phyloP scores from a whole-genome alignment of 2,113 vertebrate genomes.

The Chitala chitala region DNA sequence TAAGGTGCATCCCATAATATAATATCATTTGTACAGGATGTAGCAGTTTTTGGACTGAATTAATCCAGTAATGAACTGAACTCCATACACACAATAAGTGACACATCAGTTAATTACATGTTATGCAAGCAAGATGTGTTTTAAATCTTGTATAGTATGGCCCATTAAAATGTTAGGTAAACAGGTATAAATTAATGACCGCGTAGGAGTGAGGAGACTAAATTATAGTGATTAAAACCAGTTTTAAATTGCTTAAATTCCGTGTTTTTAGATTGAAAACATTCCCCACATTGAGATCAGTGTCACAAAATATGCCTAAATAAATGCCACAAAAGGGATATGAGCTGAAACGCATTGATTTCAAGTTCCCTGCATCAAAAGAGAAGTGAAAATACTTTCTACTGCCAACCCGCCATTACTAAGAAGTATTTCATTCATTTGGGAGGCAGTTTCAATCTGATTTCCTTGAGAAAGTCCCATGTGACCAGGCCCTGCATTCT shows the following conservation, averaged over 20 bases:
- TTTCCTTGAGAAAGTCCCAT: conserved; percentile 65
- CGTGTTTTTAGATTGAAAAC: no score
- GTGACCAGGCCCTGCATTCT: conserved; percentile 65
- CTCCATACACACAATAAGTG: not conserved
- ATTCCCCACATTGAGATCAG: not conserved
- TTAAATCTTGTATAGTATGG: no score
- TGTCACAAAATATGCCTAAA: not conserved
- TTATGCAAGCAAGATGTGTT: no score
- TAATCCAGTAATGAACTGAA: not conserved
- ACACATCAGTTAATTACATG: not conserved
- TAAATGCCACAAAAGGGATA: not conserved
- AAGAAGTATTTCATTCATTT: conserved; percentile 34
- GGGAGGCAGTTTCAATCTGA: conserved; percentile 49
- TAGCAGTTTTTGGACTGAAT: no score
- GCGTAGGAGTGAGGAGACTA: no score
- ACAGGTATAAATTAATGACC: no score
- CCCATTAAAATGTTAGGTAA: no score
- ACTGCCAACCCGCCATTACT: conserved; percentile 39
- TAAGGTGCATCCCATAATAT: no score
- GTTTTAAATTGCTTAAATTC: no score
- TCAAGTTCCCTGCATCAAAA: conserved; percentile 46
- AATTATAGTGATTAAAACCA: no score
- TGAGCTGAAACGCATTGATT: conserved; percentile 33
- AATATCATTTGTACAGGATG: no score
- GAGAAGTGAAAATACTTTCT: conserved; percentile 57